Evolutionary conservation across 1,140 invertebrate species (phyloP).

Genomic region (Leptestheria dahalacensis): DNA sequence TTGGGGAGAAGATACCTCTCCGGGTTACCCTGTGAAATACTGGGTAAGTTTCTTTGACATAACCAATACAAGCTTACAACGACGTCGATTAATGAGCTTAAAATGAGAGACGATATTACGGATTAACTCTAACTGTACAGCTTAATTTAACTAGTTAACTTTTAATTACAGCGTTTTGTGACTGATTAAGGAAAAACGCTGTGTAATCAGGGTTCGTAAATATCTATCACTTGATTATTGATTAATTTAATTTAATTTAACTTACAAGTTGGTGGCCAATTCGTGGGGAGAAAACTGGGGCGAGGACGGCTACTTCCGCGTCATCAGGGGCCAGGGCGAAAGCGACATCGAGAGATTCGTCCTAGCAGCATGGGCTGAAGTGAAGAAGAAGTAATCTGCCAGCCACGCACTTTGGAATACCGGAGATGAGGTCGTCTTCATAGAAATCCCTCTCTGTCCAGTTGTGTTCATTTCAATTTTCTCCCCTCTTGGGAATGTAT

Average conservation of each 20-base stretch:
- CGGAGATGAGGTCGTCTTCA: neutral
- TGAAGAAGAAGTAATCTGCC: conserved; percentile 12
- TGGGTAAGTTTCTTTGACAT: conserved; percentile 62
- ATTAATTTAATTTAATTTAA: neutral
- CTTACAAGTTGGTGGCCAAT: conserved; percentile 53
- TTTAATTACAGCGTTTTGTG: no score
- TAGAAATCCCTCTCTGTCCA: neutral
- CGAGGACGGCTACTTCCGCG: conserved; percentile 69
- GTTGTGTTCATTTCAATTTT: neutral
- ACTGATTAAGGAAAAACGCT: no score
- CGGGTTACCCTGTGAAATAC: conserved; percentile 48
- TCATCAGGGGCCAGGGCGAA: conserved; percentile 60
- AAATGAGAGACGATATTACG: no score
- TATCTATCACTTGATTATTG: neutral
- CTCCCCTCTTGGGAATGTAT: no score
- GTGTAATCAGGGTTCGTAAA: no score
- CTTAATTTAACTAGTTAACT: no score
- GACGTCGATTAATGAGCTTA: no score
- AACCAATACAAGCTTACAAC: no score
- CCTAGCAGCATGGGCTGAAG: conserved; percentile 50
- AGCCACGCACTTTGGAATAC: neutral
- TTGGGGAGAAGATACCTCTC: conserved; percentile 59
- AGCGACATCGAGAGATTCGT: conserved; percentile 75
- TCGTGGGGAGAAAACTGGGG: conserved; percentile 84
- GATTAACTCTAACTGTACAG: no score